These are phyloP conservation scores for Artemia franciscana DNA, from an alignment of 1,140 invertebrate species.

Conservation along the genomic window DNA sequence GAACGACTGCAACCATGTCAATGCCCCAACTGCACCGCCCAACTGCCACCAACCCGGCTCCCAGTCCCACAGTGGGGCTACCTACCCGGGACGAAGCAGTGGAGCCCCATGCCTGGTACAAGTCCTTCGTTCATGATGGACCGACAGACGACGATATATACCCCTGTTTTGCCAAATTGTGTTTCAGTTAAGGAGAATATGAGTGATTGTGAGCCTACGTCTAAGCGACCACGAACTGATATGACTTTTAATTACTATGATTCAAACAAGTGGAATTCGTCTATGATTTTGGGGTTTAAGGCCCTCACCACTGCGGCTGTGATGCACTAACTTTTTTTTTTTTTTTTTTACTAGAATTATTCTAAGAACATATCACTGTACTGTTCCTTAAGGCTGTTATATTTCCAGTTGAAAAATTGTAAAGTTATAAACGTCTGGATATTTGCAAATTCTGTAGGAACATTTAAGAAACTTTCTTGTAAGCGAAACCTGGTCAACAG, in stretches of 20 bases:
- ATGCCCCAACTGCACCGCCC: neutral
- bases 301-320: neutral
- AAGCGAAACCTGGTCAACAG: no score
- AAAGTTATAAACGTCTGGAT: no score
- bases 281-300: neutral
- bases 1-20: neutral
- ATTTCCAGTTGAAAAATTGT: no score
- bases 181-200: neutral
- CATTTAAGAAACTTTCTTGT: no score
- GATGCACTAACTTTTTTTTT: neutral
- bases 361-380: neutral
- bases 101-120: neutral
- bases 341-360: neutral
- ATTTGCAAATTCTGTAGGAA: no score
- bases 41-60: neutral
- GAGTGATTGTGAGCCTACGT: neutral
- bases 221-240: neutral
- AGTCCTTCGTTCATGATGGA: neutral
- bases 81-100: neutral
- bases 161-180: neutral
- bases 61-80: neutral
- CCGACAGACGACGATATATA: neutral
- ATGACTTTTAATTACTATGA: neutral
- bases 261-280: neutral
- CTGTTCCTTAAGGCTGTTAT: neutral